These are phyloP conservation scores for Potorous gilbertii DNA, from an alignment of 2,797 vertebrate genomes.

Conservation along the genomic window DNA sequence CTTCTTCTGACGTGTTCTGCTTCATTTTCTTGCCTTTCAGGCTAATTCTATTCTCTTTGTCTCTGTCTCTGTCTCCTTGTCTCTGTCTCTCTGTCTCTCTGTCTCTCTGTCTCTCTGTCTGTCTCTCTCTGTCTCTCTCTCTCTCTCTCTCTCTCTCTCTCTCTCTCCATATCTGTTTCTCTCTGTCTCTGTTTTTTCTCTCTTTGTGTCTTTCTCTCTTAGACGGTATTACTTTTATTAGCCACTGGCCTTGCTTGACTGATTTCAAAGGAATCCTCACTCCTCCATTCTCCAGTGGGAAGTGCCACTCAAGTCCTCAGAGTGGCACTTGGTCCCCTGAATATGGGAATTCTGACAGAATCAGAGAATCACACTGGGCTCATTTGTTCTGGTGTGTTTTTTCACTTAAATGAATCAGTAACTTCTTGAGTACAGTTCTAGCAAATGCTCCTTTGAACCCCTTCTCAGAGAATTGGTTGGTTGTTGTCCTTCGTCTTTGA, in stretches of 20 bases:
- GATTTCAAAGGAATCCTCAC: not conserved
- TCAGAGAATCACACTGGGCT: not conserved
- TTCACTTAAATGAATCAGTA: not conserved
- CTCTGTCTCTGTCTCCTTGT: not conserved
- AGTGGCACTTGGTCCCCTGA: not conserved
- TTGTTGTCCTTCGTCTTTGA: too few species aligned
- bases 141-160: not conserved
- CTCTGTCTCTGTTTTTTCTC: not conserved
- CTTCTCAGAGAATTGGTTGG: not conserved
- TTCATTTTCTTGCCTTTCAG: constrained; percentile 15
- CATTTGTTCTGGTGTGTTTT: not conserved
- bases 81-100: not conserved
- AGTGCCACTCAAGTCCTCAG: not conserved
- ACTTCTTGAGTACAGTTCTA: not conserved
- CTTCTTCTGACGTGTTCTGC: constrained; percentile 24
- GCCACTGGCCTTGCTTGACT: not conserved
- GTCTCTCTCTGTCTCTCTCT: not conserved
- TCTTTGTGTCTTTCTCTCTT: not conserved
- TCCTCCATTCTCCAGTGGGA: not conserved
- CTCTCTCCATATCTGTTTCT: not conserved
- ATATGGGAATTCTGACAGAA: constrained; percentile 12
- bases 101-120: not conserved
- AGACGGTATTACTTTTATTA: constrained; percentile 5
- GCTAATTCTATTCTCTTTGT: not conserved
- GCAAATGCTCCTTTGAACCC: not conserved